Evolutionary conservation across 2,888 invertebrate genomes (phyloP), one percentile per base, ranked within the genome.

Genomic region (Mantis religiosa): DNA sequence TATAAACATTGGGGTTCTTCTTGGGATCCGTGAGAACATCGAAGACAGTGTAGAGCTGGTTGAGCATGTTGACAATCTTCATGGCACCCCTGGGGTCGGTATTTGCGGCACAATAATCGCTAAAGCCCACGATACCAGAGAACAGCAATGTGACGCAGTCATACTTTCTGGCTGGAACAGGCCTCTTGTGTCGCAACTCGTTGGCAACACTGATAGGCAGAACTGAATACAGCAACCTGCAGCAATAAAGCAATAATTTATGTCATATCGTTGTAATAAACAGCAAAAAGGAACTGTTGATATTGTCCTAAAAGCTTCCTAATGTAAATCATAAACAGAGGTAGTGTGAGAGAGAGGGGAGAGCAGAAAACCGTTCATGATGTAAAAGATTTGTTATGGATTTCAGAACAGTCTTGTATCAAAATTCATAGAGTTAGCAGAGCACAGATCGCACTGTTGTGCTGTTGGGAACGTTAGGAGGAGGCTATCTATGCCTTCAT

Each of bases 11-110:
- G 82, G 98, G 97, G 93, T 98, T 98, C 91, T 96, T 96, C 92
- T 97, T 97, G 8, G 98, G 97, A 93, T 98, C 98, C 15, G 98
- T 98, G 83, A 99, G 95, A 83, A 97, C 98, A 93, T 99, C 99
- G 92, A 98, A 98, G 6, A 98, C 97, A 0, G 98, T 98, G 93
- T 99, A 99, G 90, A 99, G 95, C 92, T 97, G 96, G 93, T 99
- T 99, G 87, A 99, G 95, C 95, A 98, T 97, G 93, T 97, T 96
- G 14, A 99, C 98, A 91, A 99, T 98, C 94, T 98, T 98, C 98
- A 98, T 98, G 84, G 98, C 98, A 0, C 98, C 98, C 91, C 96
- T 96, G 9, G 98, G 97, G 93, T 98, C 98, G 0, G 98, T 97
- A 93, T 98, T 96, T 84, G 96, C 95, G 3, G 98, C 97, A 92